Evolutionary conservation across 1,140 invertebrate species (phyloP).

Genomic region (Palaemon carinicauda): DNA sequence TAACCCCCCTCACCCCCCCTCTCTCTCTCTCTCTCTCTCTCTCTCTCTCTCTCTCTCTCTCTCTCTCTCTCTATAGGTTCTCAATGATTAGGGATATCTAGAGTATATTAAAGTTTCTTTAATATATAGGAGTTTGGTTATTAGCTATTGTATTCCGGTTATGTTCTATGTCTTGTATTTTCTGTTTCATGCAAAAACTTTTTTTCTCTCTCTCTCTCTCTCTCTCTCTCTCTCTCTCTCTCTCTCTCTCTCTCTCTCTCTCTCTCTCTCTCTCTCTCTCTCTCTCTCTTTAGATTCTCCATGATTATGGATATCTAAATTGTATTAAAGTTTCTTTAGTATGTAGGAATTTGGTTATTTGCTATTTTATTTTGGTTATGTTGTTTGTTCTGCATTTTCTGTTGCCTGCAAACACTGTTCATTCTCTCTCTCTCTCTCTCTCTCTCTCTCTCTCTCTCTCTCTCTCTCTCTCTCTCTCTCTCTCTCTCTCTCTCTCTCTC

Average conservation of each 20-base stretch:
- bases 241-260: neutral
- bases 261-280: neutral
- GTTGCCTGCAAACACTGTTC: no score
- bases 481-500: neutral
- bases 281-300: neutral
- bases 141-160: neutral
- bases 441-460: neutral
- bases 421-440: neutral
- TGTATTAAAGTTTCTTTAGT: no score
- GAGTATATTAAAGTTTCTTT: neutral
- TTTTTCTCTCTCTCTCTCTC: slow-evolving; percentile 33
- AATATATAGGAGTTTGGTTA: neutral
- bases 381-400: no score
- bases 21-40: slow-evolving; percentile 12
- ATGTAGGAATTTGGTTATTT: no score
- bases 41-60: slow-evolving; percentile 10
- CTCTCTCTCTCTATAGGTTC: neutral
- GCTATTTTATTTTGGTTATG: no score
- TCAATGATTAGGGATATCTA: neutral
- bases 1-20: slow-evolving; percentile 6
- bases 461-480: neutral
- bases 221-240: slow-evolving; percentile 18
- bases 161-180: no score
- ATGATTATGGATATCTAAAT: no score
- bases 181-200: no score